phyloP scores from a whole-genome alignment of 1,140 invertebrate genomes.

The Drosophila seguyi region DNA sequence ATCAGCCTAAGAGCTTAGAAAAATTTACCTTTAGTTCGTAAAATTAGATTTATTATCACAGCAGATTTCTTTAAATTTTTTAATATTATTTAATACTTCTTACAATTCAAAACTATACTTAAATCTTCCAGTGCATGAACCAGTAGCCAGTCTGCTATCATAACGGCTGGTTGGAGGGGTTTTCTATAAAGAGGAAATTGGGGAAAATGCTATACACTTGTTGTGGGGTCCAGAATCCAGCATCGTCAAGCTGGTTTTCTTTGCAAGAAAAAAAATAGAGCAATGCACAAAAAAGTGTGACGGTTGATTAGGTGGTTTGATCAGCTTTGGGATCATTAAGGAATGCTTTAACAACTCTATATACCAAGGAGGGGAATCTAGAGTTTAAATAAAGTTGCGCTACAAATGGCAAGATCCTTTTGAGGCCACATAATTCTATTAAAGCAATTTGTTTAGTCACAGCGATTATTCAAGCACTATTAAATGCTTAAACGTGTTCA shows the following conservation, averaged over 20 bases:
- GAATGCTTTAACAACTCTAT: constrained; percentile 47
- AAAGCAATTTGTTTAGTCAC: constrained; percentile 1
- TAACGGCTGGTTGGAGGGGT: constrained; percentile 17
- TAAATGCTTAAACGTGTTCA: neutral
- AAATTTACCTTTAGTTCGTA: neutral
- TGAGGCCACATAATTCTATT: neutral
- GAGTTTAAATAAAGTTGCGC: neutral
- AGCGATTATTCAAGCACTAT: neutral
- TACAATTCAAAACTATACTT: neutral
- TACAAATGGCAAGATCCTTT: neutral
- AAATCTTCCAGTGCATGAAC: constrained; percentile 5
- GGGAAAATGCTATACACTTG: constrained; percentile 14
- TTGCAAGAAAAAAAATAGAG: neutral
- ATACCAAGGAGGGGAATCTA: constrained; percentile 5
- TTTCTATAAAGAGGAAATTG: constrained; percentile 1
- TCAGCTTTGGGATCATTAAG: constrained; percentile 37
- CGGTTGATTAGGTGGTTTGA: constrained; percentile 47
- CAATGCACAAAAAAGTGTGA: constrained; percentile 37
- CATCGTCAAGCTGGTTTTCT: constrained; percentile 19
- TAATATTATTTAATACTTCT: neutral
- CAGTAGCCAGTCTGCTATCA: constrained; percentile 25
- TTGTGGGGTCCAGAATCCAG: constrained; percentile 42
- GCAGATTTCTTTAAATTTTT: neutral
- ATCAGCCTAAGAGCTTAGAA: neutral
- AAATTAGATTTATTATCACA: neutral